These are phyloP conservation scores for Acleris emargana DNA, from an alignment of 2,888 invertebrate genomes.

Conservation along the genomic window DNA sequence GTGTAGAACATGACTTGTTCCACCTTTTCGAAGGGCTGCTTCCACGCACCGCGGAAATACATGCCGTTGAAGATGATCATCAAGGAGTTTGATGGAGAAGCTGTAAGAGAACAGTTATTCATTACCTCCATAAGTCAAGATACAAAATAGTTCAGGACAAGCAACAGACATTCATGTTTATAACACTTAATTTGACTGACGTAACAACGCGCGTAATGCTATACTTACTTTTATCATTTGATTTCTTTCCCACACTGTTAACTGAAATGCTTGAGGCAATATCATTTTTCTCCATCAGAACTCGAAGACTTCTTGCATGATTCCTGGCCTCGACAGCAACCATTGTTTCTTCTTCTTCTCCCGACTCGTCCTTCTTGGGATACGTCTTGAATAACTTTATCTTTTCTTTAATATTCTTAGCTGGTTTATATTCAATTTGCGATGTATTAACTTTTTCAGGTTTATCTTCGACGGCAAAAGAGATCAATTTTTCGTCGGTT, in stretches of 20 bases:
- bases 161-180: not conserved
- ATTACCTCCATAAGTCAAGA: not conserved
- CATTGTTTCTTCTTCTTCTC: constrained; percentile 84
- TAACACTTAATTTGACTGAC: not conserved
- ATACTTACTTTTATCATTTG: constrained; percentile 61
- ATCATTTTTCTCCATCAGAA: constrained; percentile 74
- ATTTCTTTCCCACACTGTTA: constrained; percentile 84
- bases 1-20: constrained; percentile 85
- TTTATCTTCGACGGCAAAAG: constrained; percentile 77
- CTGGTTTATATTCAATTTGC: constrained; percentile 67
- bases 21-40: constrained; percentile 84
- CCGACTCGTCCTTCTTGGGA: constrained; percentile 74
- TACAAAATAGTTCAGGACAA: too few relatives aligned
- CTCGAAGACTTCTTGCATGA: constrained; percentile 71
- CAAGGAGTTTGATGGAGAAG: constrained; percentile 78
- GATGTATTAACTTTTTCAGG: constrained; percentile 71
- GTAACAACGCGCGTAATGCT: not conserved
- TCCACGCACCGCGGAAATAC: constrained; percentile 92
- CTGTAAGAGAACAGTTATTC: constrained; percentile 43
- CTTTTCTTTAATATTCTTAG: constrained; percentile 79
- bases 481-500: constrained; percentile 81
- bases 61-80: constrained; percentile 90
- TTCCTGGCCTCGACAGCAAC: constrained; percentile 84
- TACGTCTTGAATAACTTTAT: constrained; percentile 81
- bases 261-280: constrained; percentile 84